Conservation (phyloP, 35 echinoderm and acorn worm genomes). For the Heliocidaris erythrogramma region DNA sequence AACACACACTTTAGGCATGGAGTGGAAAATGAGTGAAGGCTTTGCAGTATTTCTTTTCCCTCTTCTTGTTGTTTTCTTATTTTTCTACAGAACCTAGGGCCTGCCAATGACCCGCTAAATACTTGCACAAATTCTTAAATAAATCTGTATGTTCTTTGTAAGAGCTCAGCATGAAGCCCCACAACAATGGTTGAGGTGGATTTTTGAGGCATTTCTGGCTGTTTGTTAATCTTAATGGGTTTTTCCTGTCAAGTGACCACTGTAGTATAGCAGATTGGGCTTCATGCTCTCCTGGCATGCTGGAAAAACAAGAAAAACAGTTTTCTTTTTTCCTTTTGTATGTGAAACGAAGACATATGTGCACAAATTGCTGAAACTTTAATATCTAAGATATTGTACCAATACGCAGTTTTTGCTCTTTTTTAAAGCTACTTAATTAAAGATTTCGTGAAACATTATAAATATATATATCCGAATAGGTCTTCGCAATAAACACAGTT, state of each 20-base stretch:
- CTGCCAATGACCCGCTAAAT: neutral
- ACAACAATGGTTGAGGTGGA: neutral
- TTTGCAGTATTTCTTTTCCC: neutral
- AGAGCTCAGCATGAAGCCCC: neutral
- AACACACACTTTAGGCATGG: neutral
- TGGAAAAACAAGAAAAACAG: neutral
- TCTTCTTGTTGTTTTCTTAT: neutral
- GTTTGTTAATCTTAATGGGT: conserved; percentile 18
- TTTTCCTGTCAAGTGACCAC: neutral
- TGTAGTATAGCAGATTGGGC: neutral
- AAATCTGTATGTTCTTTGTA: neutral
- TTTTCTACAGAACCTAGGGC: neutral
- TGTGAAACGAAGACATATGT: no score
- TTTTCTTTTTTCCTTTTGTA: neutral
- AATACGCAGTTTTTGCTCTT: no score
- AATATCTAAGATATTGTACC: no score
- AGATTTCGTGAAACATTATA: no score
- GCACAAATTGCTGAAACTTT: no score
- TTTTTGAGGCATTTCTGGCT: neutral
- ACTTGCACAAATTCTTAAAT: neutral
- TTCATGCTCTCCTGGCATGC: neutral
- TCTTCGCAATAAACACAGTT: no score
- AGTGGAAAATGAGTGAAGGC: neutral
- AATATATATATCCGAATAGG: no score
- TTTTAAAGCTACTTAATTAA: no score